Conservation (phyloP, 2,888 invertebrate genomes). For the Arrhopalites spinosus region DNA sequence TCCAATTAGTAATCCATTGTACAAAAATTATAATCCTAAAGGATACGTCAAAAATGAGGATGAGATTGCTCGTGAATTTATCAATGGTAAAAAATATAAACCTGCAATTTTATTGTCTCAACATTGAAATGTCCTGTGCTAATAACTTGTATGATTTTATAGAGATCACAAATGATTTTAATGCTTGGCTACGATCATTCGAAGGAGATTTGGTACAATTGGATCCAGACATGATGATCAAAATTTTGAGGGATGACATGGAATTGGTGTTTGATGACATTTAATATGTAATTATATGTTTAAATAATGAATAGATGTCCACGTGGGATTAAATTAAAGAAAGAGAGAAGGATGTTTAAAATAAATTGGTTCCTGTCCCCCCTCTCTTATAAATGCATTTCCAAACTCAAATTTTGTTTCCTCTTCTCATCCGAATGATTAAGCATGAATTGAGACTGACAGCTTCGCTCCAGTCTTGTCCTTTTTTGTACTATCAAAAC, state of each 20-base stretch:
- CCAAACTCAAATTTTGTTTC: neutral
- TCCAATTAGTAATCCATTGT: slow-evolving; percentile 46
- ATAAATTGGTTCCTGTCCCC: neutral
- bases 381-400: neutral
- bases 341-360: too few species aligned
- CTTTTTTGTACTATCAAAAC: neutral
- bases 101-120: too few species aligned
- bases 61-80: slow-evolving; percentile 43
- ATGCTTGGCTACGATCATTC: slow-evolving; percentile 43
- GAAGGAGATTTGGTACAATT: slow-evolving; percentile 32
- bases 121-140: too few species aligned
- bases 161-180: slow-evolving; percentile 43
- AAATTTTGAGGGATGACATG: slow-evolving; percentile 41
- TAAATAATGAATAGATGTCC: too few species aligned
- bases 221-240: slow-evolving; percentile 38
- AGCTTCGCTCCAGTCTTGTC: neutral
- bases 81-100: too few species aligned
- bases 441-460: neutral
- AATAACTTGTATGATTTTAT: too few species aligned
- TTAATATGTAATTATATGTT: too few species aligned
- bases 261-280: slow-evolving; percentile 35
- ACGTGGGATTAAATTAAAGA: too few species aligned
- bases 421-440: neutral
- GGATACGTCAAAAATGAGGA: slow-evolving; percentile 49
- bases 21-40: slow-evolving; percentile 45